phyloP scores from a whole-genome alignment of 2,797 vertebrate species.

The Coranthus polyacanthus region DNA sequence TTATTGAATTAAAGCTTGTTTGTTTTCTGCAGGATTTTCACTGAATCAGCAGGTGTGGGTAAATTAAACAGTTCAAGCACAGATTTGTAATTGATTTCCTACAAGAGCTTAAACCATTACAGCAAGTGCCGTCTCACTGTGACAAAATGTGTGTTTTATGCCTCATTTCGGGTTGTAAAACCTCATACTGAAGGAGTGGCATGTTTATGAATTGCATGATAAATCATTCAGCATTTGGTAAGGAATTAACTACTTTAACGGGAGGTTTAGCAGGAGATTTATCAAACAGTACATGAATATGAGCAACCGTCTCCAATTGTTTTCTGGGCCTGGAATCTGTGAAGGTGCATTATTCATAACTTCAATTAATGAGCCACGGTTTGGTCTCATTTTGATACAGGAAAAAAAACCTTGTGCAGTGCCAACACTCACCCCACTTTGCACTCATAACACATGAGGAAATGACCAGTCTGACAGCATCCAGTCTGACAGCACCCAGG shows the following conservation, averaged over 20 bases:
- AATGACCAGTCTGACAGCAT: constrained; percentile 1
- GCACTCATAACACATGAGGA: constrained; percentile 11
- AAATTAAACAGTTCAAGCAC: constrained; percentile 23
- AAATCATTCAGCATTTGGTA: not conserved
- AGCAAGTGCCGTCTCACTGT: constrained; percentile 4
- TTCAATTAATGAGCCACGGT: constrained; percentile 14
- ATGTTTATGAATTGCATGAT: constrained; percentile 1
- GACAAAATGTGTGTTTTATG: not conserved
- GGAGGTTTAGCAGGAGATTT: not conserved
- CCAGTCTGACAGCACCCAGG: constrained; percentile 17
- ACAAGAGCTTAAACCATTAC: constrained; percentile 11
- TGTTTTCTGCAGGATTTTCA: constrained; percentile 27
- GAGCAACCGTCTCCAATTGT: not conserved
- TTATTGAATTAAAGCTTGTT: constrained; percentile 35
- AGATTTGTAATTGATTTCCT: constrained; percentile 30
- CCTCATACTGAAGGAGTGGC: constrained; percentile 1
- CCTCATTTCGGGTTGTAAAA: constrained; percentile 25
- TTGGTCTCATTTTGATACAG: constrained; percentile 20
- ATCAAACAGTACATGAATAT: not conserved
- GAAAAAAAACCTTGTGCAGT: constrained; percentile 19
- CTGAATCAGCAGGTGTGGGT: constrained; percentile 24
- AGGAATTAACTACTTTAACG: not conserved
- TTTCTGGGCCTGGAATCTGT: constrained; percentile 3
- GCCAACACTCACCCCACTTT: constrained; percentile 7
- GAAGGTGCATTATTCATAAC: constrained; percentile 18